A percentile compares a stretch with the other conserved stretches of the same genome.
These are phyloP conservation scores for Sylvilagus floridanus DNA, from an alignment of 2,797 vertebrate genomes.

Conservation along the genomic window DNA sequence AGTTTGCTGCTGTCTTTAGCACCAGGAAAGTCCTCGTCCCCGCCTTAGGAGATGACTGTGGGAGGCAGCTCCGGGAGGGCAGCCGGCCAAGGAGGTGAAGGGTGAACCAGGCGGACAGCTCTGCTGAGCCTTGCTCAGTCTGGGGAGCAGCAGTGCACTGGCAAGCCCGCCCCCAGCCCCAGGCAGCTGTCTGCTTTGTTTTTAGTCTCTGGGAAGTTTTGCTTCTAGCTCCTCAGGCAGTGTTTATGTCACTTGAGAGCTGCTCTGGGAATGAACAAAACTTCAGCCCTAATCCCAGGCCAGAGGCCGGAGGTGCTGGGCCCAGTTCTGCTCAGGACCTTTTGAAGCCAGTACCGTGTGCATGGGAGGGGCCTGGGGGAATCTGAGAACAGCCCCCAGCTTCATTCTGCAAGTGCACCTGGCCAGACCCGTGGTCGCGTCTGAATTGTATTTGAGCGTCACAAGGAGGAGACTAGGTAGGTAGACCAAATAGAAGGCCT, in stretches of 20 bases:
- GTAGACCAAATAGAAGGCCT: background rate
- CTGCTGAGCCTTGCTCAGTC: background rate
- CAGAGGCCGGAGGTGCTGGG: background rate
- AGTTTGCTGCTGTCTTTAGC: slow-evolving; percentile 31
- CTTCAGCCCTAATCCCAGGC: background rate
- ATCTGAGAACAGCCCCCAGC: background rate
- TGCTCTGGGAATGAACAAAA: background rate
- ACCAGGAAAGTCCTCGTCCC: slow-evolving; percentile 40
- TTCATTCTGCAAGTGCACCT: background rate
- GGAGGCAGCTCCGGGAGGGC: slow-evolving; percentile 1
- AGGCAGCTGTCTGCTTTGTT: slow-evolving; percentile 29
- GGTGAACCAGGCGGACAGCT: slow-evolving; percentile 45
- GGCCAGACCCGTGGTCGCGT: background rate
- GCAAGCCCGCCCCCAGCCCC: background rate
- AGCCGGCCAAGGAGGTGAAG: slow-evolving; percentile 73
- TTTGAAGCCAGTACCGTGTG: background rate
- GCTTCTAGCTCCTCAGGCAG: slow-evolving; percentile 42
- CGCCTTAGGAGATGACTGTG: slow-evolving; percentile 21
- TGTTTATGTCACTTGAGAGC: slow-evolving; percentile 19
- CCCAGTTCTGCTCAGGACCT: background rate
- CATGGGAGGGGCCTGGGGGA: too few species aligned
- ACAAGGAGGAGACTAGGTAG: background rate
- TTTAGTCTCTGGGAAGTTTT: slow-evolving; percentile 43
- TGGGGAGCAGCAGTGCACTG: background rate
- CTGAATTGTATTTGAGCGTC: slow-evolving; percentile 37